Evolutionary conservation across 1,140 invertebrate genomes (phyloP), one percentile per base, ranked within the genome.

Genomic region (Sminthurinus signatus): DNA sequence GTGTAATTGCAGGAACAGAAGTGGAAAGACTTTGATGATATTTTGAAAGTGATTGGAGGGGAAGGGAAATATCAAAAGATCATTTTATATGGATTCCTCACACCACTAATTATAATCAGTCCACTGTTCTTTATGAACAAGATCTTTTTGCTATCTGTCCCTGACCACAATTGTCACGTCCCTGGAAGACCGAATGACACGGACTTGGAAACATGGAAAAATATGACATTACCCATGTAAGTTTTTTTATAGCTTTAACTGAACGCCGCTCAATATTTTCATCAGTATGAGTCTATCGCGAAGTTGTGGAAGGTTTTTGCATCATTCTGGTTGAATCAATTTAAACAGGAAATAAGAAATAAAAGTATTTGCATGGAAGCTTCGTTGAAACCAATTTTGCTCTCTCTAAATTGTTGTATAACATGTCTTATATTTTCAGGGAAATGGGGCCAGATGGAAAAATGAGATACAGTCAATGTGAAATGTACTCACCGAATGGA

Each of bases 101-200:
- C 21, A 55, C 62, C 62, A 2, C 56, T 64, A 10, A 58, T 54
- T 21, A 54, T 54, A 3, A 50, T 64, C 27, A 17, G 56, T 25
- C 62, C 62, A 2, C 42, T 64, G 23, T 36, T 64, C 14, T 50
- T 54, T 2, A 27, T 64, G 2, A 64, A 64, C 31, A 44, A 29
- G 2, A 64, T 64, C 44, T 64, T 64, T 43, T 48, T 64, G 42
- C 43, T 64, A 15, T 64, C 56, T n/a, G 44, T 31, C 1, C 62
- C 62, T 2, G 64, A 70, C 28, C 64, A 66, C 55, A 66, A 61
- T 60, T 70, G 68, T 27, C 55, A 50, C 23, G 55, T 64, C 3
- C 58, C 51, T 44, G 68, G 68, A 21, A 63, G 43, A 21, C 39
- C 31, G 17, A 70, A 70, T 50, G 31, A 61, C 17, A 66, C 68